These are phyloP conservation scores for Morpho achilles DNA, from an alignment of 2,888 invertebrate genomes.

Conservation along the genomic window DNA sequence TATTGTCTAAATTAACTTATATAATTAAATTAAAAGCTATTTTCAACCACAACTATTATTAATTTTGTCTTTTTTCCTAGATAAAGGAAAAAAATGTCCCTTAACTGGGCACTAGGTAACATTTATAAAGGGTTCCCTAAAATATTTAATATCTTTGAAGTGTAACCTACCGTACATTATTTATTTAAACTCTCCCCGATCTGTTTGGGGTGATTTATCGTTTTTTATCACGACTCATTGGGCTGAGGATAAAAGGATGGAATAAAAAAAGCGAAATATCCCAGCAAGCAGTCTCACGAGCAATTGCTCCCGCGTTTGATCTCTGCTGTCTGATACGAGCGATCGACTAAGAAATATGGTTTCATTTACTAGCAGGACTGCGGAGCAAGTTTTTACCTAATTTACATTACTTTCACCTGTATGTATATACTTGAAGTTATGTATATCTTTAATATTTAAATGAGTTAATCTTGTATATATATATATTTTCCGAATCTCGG, in stretches of 20 bases:
- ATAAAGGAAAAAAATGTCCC: too few relatives aligned
- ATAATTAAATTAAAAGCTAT: too few relatives aligned
- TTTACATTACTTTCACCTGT: too few relatives aligned
- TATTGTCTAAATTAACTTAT: too few relatives aligned
- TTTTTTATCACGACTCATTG: constrained; percentile 14
- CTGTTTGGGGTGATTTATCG: constrained; percentile 14
- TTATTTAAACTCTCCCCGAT: constrained; percentile 15
- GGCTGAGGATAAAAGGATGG: constrained; percentile 10
- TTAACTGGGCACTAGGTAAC: too few relatives aligned
- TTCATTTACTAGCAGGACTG: not conserved
- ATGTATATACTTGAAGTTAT: too few relatives aligned
- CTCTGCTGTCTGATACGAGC: constrained; percentile 14
- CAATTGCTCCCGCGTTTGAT: constrained; percentile 40
- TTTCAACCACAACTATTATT: too few relatives aligned
- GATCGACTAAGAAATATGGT: constrained; percentile 4
- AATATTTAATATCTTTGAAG: constrained; percentile 30
- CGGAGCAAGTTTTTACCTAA: too few relatives aligned
- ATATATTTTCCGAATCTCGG: too few relatives aligned
- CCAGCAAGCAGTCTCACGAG: constrained; percentile 31
- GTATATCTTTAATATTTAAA: too few relatives aligned
- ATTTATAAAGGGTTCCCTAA: not conserved
- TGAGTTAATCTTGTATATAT: too few relatives aligned
- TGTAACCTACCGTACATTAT: constrained; percentile 30
- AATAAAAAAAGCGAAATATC: constrained; percentile 17
- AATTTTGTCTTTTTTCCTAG: too few relatives aligned